Conservation (phyloP, 1,140 invertebrate species). For the Arion vulgaris region DNA sequence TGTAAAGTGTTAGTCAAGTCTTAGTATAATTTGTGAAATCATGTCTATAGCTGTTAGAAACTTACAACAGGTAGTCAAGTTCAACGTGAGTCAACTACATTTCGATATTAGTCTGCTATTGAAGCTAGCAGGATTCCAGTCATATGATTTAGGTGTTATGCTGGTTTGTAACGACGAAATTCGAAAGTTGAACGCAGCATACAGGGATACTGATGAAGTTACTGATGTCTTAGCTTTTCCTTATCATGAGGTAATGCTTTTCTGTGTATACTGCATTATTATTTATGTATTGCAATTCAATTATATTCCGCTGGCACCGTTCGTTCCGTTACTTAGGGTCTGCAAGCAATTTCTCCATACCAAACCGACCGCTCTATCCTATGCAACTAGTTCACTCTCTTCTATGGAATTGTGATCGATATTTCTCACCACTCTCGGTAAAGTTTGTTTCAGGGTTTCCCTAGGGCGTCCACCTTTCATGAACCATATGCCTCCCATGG, state of each 20-base stretch:
- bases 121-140: slow-evolving; percentile 34
- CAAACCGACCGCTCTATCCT: too few relatives aligned
- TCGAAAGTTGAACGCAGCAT: slow-evolving; percentile 40
- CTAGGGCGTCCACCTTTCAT: too few relatives aligned
- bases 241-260: slow-evolving; percentile 43
- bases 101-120: slow-evolving; percentile 42
- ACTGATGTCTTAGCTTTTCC: slow-evolving; percentile 58
- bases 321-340: too few relatives aligned
- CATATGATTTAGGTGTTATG: slow-evolving; percentile 46
- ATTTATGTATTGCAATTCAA: too few relatives aligned
- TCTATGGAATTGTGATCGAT: too few relatives aligned
- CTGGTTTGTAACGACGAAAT: slow-evolving; percentile 44
- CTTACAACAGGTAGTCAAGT: slow-evolving; percentile 43
- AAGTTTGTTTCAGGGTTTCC: too few relatives aligned
- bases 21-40: background rate
- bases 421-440: too few relatives aligned
- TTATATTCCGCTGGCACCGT: too few relatives aligned
- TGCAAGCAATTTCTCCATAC: too few relatives aligned
- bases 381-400: too few relatives aligned
- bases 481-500: too few relatives aligned
- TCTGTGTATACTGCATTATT: too few relatives aligned
- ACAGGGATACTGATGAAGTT: slow-evolving; percentile 45
- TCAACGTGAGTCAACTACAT: slow-evolving; percentile 39
- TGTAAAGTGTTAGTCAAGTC: background rate
- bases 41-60: slow-evolving; percentile 45